Percentiles rank a stretch among this genome's conserved stretches.
These are phyloP conservation scores for Dusona sp. DNA, from an alignment of 2,888 invertebrate species.

Conservation along the genomic window DNA sequence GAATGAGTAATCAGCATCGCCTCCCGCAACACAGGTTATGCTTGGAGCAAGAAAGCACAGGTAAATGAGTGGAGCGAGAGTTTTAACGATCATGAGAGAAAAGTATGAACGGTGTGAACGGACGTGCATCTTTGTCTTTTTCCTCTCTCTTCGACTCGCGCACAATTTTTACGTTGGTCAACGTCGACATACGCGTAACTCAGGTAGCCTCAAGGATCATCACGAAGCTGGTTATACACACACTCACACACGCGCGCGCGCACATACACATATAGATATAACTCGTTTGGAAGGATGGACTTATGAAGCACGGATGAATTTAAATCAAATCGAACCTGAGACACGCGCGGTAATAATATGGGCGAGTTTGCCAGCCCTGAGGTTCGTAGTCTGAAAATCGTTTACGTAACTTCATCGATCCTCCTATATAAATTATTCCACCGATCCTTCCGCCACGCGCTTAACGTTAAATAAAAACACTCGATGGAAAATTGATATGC, in stretches of 20 bases:
- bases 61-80: slow-evolving; percentile 60
- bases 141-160: slow-evolving; percentile 22
- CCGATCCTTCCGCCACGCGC: slow-evolving; percentile 14
- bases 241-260: too few relatives aligned
- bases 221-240: slow-evolving; percentile 14
- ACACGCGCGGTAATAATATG: slow-evolving; percentile 50
- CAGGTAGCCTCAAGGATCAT: slow-evolving; percentile 61
- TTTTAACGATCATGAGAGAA: slow-evolving; percentile 67
- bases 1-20: slow-evolving; percentile 68
- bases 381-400: slow-evolving; percentile 36
- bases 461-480: neutral
- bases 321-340: slow-evolving; percentile 56
- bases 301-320: slow-evolving; percentile 51
- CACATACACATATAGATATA: slow-evolving; percentile 3
- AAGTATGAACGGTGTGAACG: slow-evolving; percentile 55
- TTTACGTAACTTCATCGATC: slow-evolving; percentile 50
- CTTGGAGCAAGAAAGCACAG: slow-evolving; percentile 59
- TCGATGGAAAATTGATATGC: slow-evolving; percentile 7
- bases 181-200: slow-evolving; percentile 60
- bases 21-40: slow-evolving; percentile 61
- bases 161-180: slow-evolving; percentile 39
- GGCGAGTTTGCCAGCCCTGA: slow-evolving; percentile 38
- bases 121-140: slow-evolving; percentile 38
- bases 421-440: slow-evolving; percentile 28
- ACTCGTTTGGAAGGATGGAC: slow-evolving; percentile 55